Percentiles rank a stretch among this genome's conserved stretches.
These are phyloP conservation scores for Etheostoma nigrum DNA, from an alignment of 2,797 vertebrate species.

Conservation along the genomic window DNA sequence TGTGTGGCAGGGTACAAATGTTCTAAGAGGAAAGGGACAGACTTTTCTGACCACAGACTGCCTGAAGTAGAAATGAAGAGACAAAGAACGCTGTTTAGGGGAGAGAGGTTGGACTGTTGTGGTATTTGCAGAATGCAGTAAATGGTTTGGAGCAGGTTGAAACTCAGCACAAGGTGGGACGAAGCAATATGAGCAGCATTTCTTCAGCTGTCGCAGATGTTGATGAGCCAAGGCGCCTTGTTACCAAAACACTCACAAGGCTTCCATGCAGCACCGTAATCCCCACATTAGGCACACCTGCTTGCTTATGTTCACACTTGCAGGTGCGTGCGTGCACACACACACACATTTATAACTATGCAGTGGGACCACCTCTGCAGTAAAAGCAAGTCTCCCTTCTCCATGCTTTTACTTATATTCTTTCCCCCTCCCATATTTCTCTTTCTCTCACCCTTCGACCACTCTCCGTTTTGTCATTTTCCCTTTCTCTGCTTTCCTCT, in stretches of 20 bases:
- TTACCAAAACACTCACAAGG: constrained; percentile 49
- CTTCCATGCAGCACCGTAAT: constrained; percentile 44
- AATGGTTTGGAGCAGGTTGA: constrained; percentile 69
- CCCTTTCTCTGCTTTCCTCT: constrained; percentile 47
- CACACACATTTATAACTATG: constrained; percentile 51
- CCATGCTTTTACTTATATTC: constrained; percentile 36
- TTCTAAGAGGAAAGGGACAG: constrained; percentile 7
- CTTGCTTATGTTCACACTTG: constrained; percentile 18
- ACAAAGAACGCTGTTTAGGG: constrained; percentile 44
- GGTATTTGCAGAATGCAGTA: constrained; percentile 77
- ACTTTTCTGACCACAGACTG: constrained; percentile 36
- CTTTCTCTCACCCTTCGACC: constrained; percentile 45
- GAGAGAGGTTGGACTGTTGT: constrained; percentile 29
- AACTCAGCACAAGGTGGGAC: constrained; percentile 60
- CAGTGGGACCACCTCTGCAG: constrained; percentile 82
- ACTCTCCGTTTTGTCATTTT: constrained; percentile 32
- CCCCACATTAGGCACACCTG: constrained; percentile 63
- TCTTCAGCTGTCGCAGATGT: constrained; percentile 65
- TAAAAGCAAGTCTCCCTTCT: constrained; percentile 62
- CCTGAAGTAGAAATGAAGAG: constrained; percentile 40
- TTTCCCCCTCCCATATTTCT: constrained; percentile 49
- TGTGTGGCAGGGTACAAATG: constrained; percentile 7
- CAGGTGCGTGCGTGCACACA: constrained; percentile 20
- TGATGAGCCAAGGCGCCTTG: constrained; percentile 60
- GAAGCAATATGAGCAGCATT: constrained; percentile 62